Base-by-base conservation (phyloP, 2,113 vertebrate species). In the Heterochromis multidens region DNA sequence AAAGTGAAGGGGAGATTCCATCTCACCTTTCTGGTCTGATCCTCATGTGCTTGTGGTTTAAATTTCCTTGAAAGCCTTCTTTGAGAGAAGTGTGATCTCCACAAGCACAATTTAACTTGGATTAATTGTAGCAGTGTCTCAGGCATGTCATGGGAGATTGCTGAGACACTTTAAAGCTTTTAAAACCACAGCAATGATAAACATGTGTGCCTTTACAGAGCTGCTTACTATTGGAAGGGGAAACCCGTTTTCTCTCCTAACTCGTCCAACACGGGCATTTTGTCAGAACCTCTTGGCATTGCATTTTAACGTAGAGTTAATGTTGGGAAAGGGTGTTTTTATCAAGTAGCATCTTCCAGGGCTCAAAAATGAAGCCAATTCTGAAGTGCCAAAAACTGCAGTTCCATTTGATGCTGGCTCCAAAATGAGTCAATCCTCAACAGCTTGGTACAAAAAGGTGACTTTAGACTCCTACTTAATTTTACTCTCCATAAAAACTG, bases 31-130 rank as follows among this genome's bases (percentile, higher is more conserved):
- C 61, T 86, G 83, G 56, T 86, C 80, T 88, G 59, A 62, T 40
- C 23, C 43, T 56, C 14, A 25, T 33, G 57, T 17, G 3, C 81
- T 74, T 29, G 35, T 58, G 59, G 43, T 84, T 86, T 89, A 88
- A 86, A 89, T 80, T 67, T 89, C 57, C 74, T 67, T 90, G 79
- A 88, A 88, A 89, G 88, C 52, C 79, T 61, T 56, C 78, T 76
- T 88, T 77, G 23, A n/a, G 60, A 59, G 29, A 78, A 19, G 63
- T 77, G 59, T 29, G 70, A 88, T 86, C 72, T 85, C 33, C 57
- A 40, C 56, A 83, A 88, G 63, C 23, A 3, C 57, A 65, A 35
- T 91, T 91, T 90, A 82, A 63, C 87, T 88, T 78, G 77, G 40
- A 89, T 91, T 90, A 80, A 90, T 82, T 89, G 81, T 81, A 82